These are phyloP conservation scores for Ditylenchus dipsaci DNA, from an alignment of 1,140 invertebrate species.

Conservation along the genomic window DNA sequence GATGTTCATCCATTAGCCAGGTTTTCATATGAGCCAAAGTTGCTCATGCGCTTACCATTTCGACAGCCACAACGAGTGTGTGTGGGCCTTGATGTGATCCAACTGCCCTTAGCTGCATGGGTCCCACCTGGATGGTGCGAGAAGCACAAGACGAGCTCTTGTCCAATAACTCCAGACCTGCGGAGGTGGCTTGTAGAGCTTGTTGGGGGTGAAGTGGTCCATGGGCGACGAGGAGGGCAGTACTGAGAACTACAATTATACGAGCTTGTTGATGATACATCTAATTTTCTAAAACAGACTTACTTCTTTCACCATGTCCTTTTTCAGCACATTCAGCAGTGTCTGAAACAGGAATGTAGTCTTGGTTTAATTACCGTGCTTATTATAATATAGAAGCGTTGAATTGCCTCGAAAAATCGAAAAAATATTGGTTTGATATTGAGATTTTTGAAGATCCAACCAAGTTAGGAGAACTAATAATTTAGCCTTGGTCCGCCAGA, in stretches of 20 bases:
- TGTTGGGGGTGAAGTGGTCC: conserved; percentile 55
- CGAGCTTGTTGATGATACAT: too few relatives aligned
- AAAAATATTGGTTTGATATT: too few relatives aligned
- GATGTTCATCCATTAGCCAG: too few relatives aligned
- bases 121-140: conserved; percentile 20
- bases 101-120: conserved; percentile 37
- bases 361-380: too few relatives aligned
- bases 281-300: too few relatives aligned
- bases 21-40: too few relatives aligned
- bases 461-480: too few relatives aligned
- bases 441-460: too few relatives aligned
- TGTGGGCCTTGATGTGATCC: conserved; percentile 42
- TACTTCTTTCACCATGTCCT: conserved; percentile 45
- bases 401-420: too few relatives aligned
- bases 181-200: conserved; percentile 36
- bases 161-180: conserved; percentile 37
- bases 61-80: conserved; percentile 50
- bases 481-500: too few relatives aligned
- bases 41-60: conserved; percentile 23
- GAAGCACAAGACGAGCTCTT: conserved; percentile 21
- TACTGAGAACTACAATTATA: conserved; percentile 40
- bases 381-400: too few relatives aligned
- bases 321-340: conserved; percentile 43
- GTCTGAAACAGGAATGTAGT: conserved; percentile 34
- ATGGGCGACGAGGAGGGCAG: conserved; percentile 50